Evolutionary conservation across 2,888 invertebrate species (phyloP).

Genomic region (Bunonema sp.): DNA sequence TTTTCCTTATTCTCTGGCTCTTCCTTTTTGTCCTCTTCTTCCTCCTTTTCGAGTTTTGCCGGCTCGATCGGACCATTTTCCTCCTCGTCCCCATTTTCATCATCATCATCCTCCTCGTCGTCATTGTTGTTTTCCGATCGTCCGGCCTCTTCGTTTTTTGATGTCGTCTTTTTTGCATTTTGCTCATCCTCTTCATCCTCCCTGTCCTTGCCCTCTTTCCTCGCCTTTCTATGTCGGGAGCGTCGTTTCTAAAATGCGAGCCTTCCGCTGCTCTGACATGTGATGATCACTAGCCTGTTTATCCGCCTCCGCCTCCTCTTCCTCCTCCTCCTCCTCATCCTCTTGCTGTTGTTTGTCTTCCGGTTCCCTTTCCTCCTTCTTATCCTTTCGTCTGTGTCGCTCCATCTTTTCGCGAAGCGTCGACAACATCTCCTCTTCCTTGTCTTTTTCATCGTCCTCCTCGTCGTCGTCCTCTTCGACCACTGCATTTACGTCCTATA

Average conservation of each 20-base stretch:
- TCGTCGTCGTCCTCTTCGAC: slow-evolving; percentile 5
- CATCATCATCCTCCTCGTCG: slow-evolving; percentile 6
- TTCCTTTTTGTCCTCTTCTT: slow-evolving; percentile 5
- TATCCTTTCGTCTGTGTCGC: slow-evolving; percentile 4
- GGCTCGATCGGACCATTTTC: slow-evolving; percentile 5
- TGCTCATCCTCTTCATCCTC: slow-evolving; percentile 7
- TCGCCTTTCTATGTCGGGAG: neutral
- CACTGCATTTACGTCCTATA: neutral
- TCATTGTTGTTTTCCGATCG: slow-evolving; percentile 9
- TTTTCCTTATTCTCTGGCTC: slow-evolving; percentile 3
- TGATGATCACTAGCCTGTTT: slow-evolving; percentile 1
- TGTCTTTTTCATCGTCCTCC: slow-evolving; percentile 4
- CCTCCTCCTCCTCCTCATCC: neutral
- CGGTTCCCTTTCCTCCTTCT: slow-evolving; percentile 1
- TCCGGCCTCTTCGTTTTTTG: slow-evolving; percentile 2
- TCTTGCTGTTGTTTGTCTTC: slow-evolving; percentile 7
- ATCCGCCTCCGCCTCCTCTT: slow-evolving; percentile 3
- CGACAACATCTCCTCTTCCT: slow-evolving; percentile 1
- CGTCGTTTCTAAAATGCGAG: too few species aligned
- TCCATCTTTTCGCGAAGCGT: slow-evolving; percentile 2
- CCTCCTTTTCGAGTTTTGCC: slow-evolving; percentile 4
- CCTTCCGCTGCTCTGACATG: slow-evolving; percentile 3
- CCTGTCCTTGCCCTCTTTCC: slow-evolving; percentile 6
- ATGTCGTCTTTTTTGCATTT: neutral
- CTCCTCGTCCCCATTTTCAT: slow-evolving; percentile 13